Base-by-base conservation (phyloP, 2,888 invertebrate species). In the Campaea margaritaria region DNA sequence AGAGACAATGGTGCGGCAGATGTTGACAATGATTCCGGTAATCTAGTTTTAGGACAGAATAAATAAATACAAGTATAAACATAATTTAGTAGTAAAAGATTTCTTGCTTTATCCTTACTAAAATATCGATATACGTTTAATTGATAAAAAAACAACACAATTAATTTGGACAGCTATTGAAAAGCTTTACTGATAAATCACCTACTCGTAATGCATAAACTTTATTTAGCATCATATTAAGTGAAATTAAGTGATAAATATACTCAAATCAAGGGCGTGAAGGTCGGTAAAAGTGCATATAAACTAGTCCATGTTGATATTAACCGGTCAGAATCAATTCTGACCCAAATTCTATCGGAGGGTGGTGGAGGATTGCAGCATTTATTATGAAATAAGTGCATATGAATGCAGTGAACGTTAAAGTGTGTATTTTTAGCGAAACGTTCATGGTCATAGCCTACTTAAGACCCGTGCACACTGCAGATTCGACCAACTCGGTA, bases 201-300 rank as follows among this genome's bases (percentile, higher is more conserved):
- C 21, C 21, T 21, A 21, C 21, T 21, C 21, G 21, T 21, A 21
- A 2, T 21, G 21, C 21, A 21, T 21, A 3, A 3, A 21, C 21
- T 2, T 5, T 31, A 31, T 31, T 31, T 31, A 46, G 34, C 36
- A 45, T 53, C n/a, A 36, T 39, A 36, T 12, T 1, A 3, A 3
- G 42, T 39, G 43, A 52, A 45, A 57, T 38, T 16, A 52, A 46
- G 41, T 28, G 39, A 41, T 41, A 9, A 28, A 39, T 41, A 58
- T 64, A 67, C 58, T 60, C 21, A 15, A 66, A 68, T 68, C 69
- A 73, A 82, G 79, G 76, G 69, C 73, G 48, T 49, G 64, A 77
- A 79, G 79, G 79, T 74, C 78, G 63, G 83, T 83, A 79, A 84
- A 85, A 85, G 85, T 83, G 72, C 81, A 64, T 36, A 31, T 9